Evolutionary conservation across 2,888 invertebrate genomes (phyloP), one percentile per base, ranked within the genome.

Genomic region (Ophioninae sp.): DNA sequence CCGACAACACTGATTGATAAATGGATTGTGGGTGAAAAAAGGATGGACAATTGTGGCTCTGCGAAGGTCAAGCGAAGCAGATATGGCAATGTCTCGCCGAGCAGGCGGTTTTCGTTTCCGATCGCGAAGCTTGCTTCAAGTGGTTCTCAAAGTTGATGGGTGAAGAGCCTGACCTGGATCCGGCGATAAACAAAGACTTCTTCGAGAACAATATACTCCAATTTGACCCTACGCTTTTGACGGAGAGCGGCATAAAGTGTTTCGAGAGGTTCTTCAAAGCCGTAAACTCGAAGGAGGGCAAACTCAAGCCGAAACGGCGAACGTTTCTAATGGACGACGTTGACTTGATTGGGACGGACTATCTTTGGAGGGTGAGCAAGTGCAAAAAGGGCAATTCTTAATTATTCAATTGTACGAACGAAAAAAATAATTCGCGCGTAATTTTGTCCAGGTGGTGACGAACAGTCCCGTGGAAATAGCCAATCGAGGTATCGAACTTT

Each of bases 81-180:
- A 98, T 99, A 89, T 99, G 99, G 99, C 96, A 97, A 89, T 98
- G 98, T 93, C 94, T 99, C 82, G 98, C 99, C 2, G 98, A 98
- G 92, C 96, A 96, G 90, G 98, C 98, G 13, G 97, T 98, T 13
- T 98, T 98, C 92, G 95, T 96, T 17, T 96, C 96, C 0, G 99
- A 99, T 93, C 95, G 99, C 59, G 99, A 99, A 93, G 98, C 98
- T 50, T 99, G 99, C 93, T 99, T 99, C 93, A 97, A 98, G 89
- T 99, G 99, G 99, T 99, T 99, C 94, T 98, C 98, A 59, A 99
- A 99, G 93, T 93, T 98, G 57, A 98, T 98, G 98, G 97, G 97
- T 21, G 99, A 99, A 88, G 99, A 99, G 91, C 98, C 99, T 0
- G 99, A 99, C 93, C 94, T 99, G 77, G 99, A 99, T 93, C 99